Evolutionary conservation across 1,140 invertebrate species (phyloP), one percentile per base, ranked within the genome.

Genomic region (Araneus ventricosus): DNA sequence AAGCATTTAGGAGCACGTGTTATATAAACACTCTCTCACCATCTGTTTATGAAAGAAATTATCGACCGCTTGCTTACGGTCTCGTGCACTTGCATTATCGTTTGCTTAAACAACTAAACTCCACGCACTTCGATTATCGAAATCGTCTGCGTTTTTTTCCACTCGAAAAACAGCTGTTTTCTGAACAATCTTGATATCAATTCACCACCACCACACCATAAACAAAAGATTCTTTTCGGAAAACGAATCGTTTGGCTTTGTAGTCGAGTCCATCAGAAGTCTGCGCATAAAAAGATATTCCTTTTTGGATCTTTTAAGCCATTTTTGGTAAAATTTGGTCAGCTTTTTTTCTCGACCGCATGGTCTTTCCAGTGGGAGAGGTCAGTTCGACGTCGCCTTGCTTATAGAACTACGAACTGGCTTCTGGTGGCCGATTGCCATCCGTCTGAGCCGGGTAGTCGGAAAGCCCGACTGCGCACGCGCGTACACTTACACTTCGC

Each of bases 401-500:
- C 89, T 82, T 37, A n/a, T 41, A 14, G 39, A 82, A 30, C 22
- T 8, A 82, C 57, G 8, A 82, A 39, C 89, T 90, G 88, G 57
- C 75, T 61, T 84, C 75, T 90, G 70, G 10, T 30, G n/a, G 41
- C n/a, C 39, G 79, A 27, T 24, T 10, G 34, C 17, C 17, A 30
- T 10, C n/a, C 14, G 37, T 59, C 39, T 30, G 27, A 37, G 63
- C 57, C 59, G 20, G 37, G 90, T 67, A 75, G 90, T 84, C 24
- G 75, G 70, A 63, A 27, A 52, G 39, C 22, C 27, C 2, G 14
- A 52, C 22, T 37, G 82, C 80, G 90, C 90, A 70, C 7, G 90
- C 90, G 80, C 80, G 80, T 45, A 86, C 90, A 92, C 90, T 92
- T 92, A 92, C 90, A 92, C 90, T 92, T 86, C 59, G 37, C n/a